Evolutionary conservation across 2,888 invertebrate species (phyloP), one percentile per base, ranked within the genome.

Genomic region (Caenorhabditis japonica): DNA sequence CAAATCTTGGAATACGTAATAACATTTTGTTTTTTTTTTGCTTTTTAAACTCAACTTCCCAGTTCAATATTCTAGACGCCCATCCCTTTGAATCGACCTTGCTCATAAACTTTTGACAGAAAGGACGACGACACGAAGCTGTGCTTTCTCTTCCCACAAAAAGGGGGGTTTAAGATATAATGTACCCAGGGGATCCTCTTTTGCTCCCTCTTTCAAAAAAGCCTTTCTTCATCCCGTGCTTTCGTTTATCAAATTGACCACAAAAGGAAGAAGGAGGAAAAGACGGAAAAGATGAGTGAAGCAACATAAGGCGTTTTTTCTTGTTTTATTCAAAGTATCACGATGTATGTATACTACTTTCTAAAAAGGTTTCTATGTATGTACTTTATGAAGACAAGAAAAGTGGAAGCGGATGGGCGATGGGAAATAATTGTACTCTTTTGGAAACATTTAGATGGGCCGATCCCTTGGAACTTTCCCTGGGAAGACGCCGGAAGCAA

Each of bases 141-240:
- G 43, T 43, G 51, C 38, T 60, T 34, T 51, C 34, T 25, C 21
- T 43, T 13, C 36, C 15, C 19, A 13, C 8, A 19, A 33, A 23
- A 36, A 46, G 53, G 52, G 62, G 55, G 55, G 62, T 64, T 64
- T 64, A 64, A 68, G 68, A 68, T 68, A 68, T 68, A 68, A 68
- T 68, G 68, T 68, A 68, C 68, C 68, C 68, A 58, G 68, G 66
- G 68, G 55, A 41, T 46, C 19, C 27, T 51, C 51, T 34, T 34
- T 21, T 36, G 36, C 25, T 36, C 43, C 23, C 19, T 19, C 8
- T 34, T n/a, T 51, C 38, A 17, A 23, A 30, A 23, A 43, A 36
- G 51, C 34, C n/a, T n/a, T n/a, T n/a, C n/a, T n/a, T n/a, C n/a
- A n/a, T 36, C 30, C 27, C 55, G 7, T 55, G 13, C 34, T 44